These are phyloP conservation scores for Oryzaephilus surinamensis DNA, from an alignment of 1,140 invertebrate genomes.

Conservation along the genomic window DNA sequence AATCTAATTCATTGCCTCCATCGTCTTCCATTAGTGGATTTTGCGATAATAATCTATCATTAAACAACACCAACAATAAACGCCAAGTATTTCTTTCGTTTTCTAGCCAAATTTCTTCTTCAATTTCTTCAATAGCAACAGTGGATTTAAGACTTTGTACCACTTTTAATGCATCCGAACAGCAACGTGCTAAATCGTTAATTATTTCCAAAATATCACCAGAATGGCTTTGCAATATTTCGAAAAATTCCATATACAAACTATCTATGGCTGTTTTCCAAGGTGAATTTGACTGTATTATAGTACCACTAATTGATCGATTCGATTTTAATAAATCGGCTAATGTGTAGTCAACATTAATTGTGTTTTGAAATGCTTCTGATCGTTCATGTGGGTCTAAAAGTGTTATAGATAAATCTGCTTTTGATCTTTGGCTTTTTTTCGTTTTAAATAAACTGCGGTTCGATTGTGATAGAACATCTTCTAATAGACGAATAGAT, in stretches of 20 bases:
- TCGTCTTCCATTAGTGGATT: conserved; percentile 14
- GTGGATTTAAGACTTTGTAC: conserved; percentile 37
- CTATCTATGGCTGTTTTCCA: conserved; percentile 41
- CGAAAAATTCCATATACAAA: conserved; percentile 48
- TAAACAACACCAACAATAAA: conserved; percentile 66
- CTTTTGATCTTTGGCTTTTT: conserved; percentile 8
- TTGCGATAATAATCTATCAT: conserved; percentile 52
- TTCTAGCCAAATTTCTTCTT: conserved; percentile 50
- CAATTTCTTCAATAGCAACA: conserved; percentile 36
- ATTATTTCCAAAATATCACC: conserved; percentile 46
- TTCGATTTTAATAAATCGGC: conserved; percentile 2
- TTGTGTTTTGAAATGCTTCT: conserved; percentile 30
- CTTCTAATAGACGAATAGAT: conserved; percentile 30
- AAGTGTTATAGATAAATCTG: conserved; percentile 29
- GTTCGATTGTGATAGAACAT: conserved; percentile 21
- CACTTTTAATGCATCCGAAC: conserved; percentile 41
- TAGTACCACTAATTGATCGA: conserved; percentile 18
- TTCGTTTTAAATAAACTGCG: conserved; percentile 4
- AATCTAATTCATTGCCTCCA: conserved; percentile 7
- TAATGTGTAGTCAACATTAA: conserved; percentile 9
- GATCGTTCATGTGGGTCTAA: too few relatives aligned
- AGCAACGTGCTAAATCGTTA: conserved; percentile 45
- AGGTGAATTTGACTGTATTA: conserved; percentile 32
- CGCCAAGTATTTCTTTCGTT: conserved; percentile 83
- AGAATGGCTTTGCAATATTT: conserved; percentile 43